Conservation (phyloP, 2,888 invertebrate species). For the Pachydiplax longipennis region DNA sequence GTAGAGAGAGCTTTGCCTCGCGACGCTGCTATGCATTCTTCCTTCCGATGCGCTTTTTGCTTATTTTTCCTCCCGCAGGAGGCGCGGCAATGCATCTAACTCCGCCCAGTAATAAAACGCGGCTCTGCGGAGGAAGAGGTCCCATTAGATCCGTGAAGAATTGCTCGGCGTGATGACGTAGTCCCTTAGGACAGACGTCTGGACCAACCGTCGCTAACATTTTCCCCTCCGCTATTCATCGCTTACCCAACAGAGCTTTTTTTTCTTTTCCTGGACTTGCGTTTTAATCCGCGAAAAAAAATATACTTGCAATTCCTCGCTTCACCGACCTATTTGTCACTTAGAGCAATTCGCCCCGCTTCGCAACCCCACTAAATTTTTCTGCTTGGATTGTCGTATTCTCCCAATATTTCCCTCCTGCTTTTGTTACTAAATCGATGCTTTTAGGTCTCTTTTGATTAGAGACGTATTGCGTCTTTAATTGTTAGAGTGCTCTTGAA, state of each 20-base stretch:
- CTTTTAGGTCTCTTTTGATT: no score
- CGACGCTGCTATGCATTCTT: not conserved
- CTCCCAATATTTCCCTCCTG: not conserved
- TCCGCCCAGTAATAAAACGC: not conserved
- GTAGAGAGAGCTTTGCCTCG: not conserved
- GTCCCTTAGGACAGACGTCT: not conserved
- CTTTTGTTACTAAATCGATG: no score
- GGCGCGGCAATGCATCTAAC: not conserved
- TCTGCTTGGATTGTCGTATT: not conserved
- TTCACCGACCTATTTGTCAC: not conserved
- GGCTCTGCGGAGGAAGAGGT: not conserved
- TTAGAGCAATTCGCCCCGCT: not conserved
- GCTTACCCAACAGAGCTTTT: not conserved
- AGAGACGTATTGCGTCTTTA: no score
- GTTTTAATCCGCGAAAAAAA: not conserved
- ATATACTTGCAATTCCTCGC: not conserved
- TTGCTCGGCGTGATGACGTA: not conserved
- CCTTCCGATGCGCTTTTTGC: not conserved
- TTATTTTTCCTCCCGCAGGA: not conserved
- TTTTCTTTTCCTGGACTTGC: not conserved
- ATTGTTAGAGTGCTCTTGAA: no score
- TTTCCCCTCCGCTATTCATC: not conserved
- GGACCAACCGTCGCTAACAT: not conserved
- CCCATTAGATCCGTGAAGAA: not conserved
- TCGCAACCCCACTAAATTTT: not conserved